These are phyloP conservation scores for Rhinogobio ventralis DNA, from an alignment of 2,797 vertebrate genomes.

Conservation along the genomic window DNA sequence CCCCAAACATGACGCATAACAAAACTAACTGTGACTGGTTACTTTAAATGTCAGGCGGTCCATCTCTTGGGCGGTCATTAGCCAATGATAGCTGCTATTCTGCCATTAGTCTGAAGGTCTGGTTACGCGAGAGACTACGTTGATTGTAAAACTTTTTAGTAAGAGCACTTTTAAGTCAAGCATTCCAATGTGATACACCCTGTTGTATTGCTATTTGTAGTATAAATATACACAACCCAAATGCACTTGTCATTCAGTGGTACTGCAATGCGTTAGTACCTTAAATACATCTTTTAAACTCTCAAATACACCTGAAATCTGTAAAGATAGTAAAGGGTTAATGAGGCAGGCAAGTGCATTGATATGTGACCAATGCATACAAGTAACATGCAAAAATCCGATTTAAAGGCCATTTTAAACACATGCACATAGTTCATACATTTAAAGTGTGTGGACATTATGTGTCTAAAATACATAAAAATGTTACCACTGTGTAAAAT, in stretches of 20 bases:
- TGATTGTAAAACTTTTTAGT: neutral
- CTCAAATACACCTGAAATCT: conserved; percentile 67
- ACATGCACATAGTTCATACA: neutral
- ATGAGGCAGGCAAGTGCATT: neutral
- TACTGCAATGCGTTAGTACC: conserved; percentile 61
- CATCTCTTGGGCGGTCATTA: no score
- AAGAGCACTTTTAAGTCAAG: neutral
- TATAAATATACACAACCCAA: neutral
- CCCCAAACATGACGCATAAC: no score
- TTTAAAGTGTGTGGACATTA: neutral
- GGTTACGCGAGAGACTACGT: no score
- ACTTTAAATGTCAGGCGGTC: no score
- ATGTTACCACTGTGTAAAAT: neutral
- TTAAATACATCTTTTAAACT: conserved; percentile 62
- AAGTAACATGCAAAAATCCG: neutral
- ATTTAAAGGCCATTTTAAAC: neutral
- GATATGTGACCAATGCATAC: neutral
- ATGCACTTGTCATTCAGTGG: conserved; percentile 55
- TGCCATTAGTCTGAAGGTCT: no score
- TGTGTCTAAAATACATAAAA: neutral
- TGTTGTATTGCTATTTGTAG: neutral
- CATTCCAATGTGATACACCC: neutral
- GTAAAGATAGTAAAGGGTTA: conserved; percentile 55
- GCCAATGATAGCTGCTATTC: no score
- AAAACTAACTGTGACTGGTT: no score